Percentiles rank a stretch among this genome's conserved stretches.
These are phyloP conservation scores for Sakesphorus luctuosus DNA, from an alignment of 2,113 vertebrate species.

Conservation along the genomic window DNA sequence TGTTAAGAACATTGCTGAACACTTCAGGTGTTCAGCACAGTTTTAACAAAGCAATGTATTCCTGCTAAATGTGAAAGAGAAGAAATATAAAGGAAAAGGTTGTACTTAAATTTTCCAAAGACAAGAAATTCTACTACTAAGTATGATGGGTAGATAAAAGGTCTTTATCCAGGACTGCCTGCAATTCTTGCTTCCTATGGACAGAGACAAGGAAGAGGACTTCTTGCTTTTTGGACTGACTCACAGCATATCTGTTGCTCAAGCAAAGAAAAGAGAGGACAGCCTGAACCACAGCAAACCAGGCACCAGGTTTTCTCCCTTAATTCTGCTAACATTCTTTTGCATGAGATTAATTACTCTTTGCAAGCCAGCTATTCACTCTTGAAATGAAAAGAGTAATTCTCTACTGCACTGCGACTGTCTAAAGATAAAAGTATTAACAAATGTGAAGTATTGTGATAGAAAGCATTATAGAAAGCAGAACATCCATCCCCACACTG, in stretches of 20 bases:
- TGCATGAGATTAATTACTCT: neutral
- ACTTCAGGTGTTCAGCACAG: neutral
- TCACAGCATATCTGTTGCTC: neutral
- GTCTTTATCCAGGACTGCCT: neutral
- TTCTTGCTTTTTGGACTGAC: neutral
- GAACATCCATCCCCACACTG: neutral
- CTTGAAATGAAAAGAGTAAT: slow-evolving; percentile 4
- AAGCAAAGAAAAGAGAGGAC: neutral
- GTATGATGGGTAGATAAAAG: neutral
- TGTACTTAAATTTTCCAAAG: neutral
- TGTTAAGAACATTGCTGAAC: neutral
- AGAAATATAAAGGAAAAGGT: neutral
- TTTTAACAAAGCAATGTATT: neutral
- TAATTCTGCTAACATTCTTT: neutral
- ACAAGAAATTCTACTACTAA: neutral
- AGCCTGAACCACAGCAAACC: neutral
- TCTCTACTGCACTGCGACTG: neutral
- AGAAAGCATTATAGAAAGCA: neutral
- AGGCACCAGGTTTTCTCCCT: neutral
- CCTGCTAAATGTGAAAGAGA: neutral
- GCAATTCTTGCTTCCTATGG: neutral
- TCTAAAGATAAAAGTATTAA: neutral
- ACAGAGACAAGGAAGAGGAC: neutral
- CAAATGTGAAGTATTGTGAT: neutral
- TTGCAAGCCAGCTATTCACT: neutral